phyloP scores from a whole-genome alignment of 1,140 invertebrate species.

The Drosophila orosa region DNA sequence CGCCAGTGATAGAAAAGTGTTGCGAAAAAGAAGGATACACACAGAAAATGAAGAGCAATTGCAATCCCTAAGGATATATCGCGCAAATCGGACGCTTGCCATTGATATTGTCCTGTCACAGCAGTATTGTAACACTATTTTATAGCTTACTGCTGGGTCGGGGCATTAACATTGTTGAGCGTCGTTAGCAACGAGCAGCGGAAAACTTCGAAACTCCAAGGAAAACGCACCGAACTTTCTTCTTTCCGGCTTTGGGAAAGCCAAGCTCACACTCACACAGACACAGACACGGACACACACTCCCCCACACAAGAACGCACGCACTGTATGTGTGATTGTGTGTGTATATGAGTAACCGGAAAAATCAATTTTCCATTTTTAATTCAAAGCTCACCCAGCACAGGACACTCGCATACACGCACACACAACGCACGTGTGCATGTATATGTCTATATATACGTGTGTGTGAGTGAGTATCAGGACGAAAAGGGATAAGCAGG shows the following conservation, averaged over 20 bases:
- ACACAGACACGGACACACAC: constrained; percentile 1
- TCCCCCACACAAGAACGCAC: constrained; percentile 12
- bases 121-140: constrained; percentile 89
- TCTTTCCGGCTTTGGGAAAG: constrained; percentile 66
- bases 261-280: constrained; percentile 44
- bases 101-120: constrained; percentile 97
- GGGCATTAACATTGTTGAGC: constrained; percentile 88
- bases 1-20: constrained; percentile 17
- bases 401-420: constrained; percentile 42
- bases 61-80: constrained; percentile 14
- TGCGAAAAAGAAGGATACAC: constrained; percentile 1
- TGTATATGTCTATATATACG: constrained; percentile 24
- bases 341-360: constrained; percentile 73
- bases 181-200: constrained; percentile 60
- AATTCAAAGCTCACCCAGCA: constrained; percentile 74
- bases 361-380: constrained; percentile 85
- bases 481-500: constrained; percentile 73
- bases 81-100: constrained; percentile 83
- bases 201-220: constrained; percentile 30
- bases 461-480: constrained; percentile 41
- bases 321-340: constrained; percentile 28
- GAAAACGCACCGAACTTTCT: constrained; percentile 31
- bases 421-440: constrained; percentile 24
- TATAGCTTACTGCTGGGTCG: constrained; percentile 92
- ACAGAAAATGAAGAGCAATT: not conserved